Evolutionary conservation across 1,140 invertebrate species (phyloP).

Genomic region (Sitobion miscanthi): DNA sequence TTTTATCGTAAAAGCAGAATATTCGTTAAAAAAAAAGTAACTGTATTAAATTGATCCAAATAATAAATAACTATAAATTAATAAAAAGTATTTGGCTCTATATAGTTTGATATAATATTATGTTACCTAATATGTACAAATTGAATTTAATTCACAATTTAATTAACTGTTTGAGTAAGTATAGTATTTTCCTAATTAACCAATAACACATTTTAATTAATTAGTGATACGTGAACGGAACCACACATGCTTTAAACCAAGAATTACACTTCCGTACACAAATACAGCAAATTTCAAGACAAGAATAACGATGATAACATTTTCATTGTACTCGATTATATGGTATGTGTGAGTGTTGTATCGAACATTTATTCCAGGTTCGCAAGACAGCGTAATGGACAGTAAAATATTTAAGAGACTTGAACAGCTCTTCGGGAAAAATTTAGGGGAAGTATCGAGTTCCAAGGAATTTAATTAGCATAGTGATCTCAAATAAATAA

Average conservation of each 20-base stretch:
- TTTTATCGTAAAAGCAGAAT: not conserved
- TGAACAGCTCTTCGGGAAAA: not conserved
- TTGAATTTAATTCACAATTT: not conserved
- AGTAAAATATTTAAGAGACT: not conserved
- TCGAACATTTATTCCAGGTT: not conserved
- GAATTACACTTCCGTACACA: not conserved
- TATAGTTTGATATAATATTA: not conserved
- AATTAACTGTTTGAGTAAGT: not conserved
- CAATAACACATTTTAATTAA: not conserved
- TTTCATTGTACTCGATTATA: not conserved
- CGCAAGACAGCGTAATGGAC: no score
- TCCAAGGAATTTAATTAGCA: not conserved
- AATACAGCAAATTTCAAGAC: not conserved
- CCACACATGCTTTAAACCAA: not conserved
- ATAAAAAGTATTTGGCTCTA: not conserved
- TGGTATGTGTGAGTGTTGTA: not conserved
- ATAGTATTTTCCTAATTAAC: not conserved
- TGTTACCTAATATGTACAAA: no score
- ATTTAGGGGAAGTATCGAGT: not conserved
- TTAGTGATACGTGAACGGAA: not conserved
- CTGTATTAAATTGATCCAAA: not conserved
- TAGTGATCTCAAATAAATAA: not conserved
- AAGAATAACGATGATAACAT: not conserved
- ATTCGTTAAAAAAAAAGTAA: not conserved
- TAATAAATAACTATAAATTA: not conserved